A percentile compares a stretch with the other conserved stretches of the same genome.
phyloP scores from a whole-genome alignment of 2,888 invertebrate species.

The Hanleya hanleyi region DNA sequence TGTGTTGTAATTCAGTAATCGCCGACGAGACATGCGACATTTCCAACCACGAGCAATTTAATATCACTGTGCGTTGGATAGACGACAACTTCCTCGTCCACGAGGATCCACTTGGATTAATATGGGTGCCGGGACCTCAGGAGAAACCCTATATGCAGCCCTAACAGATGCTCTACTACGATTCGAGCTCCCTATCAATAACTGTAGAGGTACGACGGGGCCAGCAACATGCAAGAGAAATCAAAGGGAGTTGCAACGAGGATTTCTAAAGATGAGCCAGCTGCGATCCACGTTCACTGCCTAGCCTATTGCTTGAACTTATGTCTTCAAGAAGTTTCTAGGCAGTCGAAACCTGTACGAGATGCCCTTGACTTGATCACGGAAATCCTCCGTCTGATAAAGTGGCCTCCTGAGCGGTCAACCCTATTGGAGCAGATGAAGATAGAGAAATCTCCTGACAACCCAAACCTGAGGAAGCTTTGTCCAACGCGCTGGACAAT shows the following conservation, averaged over 20 bases:
- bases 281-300: constrained; percentile 30
- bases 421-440: constrained; percentile 24
- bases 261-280: constrained; percentile 17
- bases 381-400: constrained; percentile 32
- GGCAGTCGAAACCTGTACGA: constrained; percentile 22
- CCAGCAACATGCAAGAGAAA: constrained; percentile 17
- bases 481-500: constrained; percentile 38
- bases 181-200: constrained; percentile 17
- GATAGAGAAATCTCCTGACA: background rate
- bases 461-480: constrained; percentile 17
- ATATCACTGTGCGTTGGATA: constrained; percentile 13
- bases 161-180: background rate
- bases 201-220: constrained; percentile 35
- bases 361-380: constrained; percentile 28
- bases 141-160: background rate
- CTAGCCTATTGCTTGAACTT: constrained; percentile 32
- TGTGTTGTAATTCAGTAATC: too few species aligned
- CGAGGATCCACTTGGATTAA: constrained; percentile 18
- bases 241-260: constrained; percentile 25
- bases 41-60: constrained; percentile 18
- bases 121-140: background rate
- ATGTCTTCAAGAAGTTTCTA: constrained; percentile 20
- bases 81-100: constrained; percentile 10
- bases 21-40: background rate
- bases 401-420: constrained; percentile 28